Conservation (phyloP, 23 tunicate species). For the Pegea sp. region DNA sequence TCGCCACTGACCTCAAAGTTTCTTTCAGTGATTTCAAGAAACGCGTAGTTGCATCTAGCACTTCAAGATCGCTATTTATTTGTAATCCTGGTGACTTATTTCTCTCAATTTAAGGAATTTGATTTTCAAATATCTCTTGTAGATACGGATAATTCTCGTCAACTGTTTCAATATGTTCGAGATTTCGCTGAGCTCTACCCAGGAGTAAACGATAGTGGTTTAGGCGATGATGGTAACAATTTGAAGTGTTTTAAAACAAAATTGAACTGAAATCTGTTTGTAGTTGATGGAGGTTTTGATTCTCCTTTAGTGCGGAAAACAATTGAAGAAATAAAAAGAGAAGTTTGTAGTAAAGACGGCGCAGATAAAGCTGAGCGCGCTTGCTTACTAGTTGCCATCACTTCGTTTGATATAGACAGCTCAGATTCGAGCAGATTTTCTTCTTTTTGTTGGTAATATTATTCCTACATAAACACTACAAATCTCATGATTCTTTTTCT, state of each 20-base stretch:
- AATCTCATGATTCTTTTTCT: too few species aligned
- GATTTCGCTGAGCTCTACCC: slow-evolving; percentile 11
- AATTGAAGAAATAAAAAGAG: neutral
- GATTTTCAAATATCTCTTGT: neutral
- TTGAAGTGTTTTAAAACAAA: too few species aligned
- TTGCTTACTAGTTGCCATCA: neutral
- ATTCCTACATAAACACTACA: too few species aligned
- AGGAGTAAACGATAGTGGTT: too few species aligned
- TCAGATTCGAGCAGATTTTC: neutral
- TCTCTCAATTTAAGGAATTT: neutral
- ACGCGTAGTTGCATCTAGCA: slow-evolving; percentile 4
- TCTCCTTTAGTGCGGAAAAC: neutral
- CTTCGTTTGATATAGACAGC: neutral
- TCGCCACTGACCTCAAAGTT: slow-evolving; percentile 6
- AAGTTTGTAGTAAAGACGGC: slow-evolving; percentile 2
- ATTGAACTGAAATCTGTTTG: too few species aligned
- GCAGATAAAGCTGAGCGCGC: neutral
- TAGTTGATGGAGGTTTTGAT: too few species aligned
- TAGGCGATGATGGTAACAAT: too few species aligned
- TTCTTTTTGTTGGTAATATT: neutral
- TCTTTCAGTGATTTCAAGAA: slow-evolving; percentile 4
- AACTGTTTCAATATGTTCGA: slow-evolving; percentile 5
- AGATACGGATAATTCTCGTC: slow-evolving; percentile 15
- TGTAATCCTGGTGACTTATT: slow-evolving; percentile 7
- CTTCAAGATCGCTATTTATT: slow-evolving; percentile 8